A percentile compares a stretch with the other conserved stretches of the same genome.
Conservation (phyloP, 2,113 vertebrate genomes). For the Oxyura jamaicensis region DNA sequence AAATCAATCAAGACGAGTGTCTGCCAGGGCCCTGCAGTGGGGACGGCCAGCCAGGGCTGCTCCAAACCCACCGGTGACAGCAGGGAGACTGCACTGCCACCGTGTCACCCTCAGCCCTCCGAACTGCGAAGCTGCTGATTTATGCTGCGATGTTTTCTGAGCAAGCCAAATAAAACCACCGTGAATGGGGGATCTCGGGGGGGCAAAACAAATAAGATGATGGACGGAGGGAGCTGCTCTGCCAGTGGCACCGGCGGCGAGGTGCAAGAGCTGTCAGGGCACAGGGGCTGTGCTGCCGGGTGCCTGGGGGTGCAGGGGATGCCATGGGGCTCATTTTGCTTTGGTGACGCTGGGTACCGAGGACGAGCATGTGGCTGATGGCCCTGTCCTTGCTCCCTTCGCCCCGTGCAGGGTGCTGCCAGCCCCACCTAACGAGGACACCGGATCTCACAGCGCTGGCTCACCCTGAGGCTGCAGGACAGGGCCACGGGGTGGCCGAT, state of each 20-base stretch:
- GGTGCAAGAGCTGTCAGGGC: background rate
- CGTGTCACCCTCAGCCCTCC: no score
- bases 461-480: accelerated
- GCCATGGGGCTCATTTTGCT: accelerated
- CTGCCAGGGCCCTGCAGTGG: no score
- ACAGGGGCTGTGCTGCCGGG: background rate
- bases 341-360: no score
- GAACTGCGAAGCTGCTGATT: no score
- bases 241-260: accelerated
- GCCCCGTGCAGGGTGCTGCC: background rate
- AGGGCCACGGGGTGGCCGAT: accelerated
- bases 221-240: background rate
- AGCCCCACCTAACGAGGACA: accelerated
- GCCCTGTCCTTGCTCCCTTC: background rate
- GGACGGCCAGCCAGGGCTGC: background rate
- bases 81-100: background rate
- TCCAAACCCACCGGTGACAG: background rate
- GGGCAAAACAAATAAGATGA: no score
- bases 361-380: background rate
- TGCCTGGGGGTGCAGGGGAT: no score
- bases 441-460: background rate
- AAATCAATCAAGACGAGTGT: no score
- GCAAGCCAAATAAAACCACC: background rate
- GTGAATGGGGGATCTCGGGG: background rate
- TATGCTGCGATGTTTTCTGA: no score